These are phyloP conservation scores for Allobates femoralis DNA, from an alignment of 2,797 vertebrate species.

Conservation along the genomic window DNA sequence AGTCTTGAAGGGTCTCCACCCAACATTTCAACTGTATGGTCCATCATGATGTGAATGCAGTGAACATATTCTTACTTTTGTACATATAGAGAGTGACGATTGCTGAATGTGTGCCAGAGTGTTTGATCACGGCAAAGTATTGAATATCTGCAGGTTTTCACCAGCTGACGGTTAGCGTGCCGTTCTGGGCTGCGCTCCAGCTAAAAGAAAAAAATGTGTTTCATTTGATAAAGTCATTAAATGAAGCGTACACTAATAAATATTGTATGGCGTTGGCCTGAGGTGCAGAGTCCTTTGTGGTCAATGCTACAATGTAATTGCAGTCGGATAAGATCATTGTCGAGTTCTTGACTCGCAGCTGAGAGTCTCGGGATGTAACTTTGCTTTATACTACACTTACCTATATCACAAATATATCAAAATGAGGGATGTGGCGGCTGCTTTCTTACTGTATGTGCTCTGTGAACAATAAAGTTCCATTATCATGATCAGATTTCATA, in stretches of 20 bases:
- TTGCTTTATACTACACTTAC: neutral
- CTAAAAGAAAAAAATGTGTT: neutral
- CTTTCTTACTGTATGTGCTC: neutral
- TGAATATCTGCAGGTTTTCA: slow-evolving; percentile 40
- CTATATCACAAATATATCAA: neutral
- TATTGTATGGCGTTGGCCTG: neutral
- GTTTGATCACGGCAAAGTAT: neutral
- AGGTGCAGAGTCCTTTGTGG: neutral
- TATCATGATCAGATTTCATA: neutral
- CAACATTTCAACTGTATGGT: neutral
- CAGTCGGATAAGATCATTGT: neutral
- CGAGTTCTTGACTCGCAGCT: neutral
- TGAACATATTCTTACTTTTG: neutral
- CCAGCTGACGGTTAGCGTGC: slow-evolving; percentile 33
- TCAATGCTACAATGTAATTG: slow-evolving; percentile 5
- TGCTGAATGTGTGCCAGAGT: neutral
- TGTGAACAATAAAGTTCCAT: neutral
- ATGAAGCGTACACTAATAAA: slow-evolving; percentile 36
- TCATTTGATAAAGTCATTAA: slow-evolving; percentile 38
- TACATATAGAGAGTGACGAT: neutral
- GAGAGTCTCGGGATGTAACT: neutral
- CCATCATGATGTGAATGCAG: neutral
- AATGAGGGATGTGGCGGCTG: neutral
- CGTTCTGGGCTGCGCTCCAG: slow-evolving; percentile 33
- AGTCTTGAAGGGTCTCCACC: too few species aligned